Conservation (phyloP, 2,888 invertebrate genomes). For the Graphium colonna region DNA sequence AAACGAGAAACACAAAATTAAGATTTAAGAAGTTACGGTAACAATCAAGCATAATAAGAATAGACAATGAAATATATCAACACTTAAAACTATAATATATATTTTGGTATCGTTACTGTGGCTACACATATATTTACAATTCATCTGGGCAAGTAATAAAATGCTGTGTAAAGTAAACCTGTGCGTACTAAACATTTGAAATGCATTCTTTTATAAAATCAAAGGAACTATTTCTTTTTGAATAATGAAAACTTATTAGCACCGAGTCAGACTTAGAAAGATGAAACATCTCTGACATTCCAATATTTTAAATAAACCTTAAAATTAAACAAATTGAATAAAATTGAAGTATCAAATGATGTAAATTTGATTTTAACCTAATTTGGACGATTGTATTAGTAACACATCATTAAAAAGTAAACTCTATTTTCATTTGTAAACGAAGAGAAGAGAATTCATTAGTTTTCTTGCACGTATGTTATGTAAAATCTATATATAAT, state of each 20-base stretch:
- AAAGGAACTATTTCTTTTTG: constrained; percentile 10
- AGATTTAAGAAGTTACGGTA: background rate
- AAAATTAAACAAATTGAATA: constrained; percentile 1
- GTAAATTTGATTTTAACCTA: background rate
- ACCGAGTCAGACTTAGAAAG: constrained; percentile 12
- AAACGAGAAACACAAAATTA: too few relatives aligned
- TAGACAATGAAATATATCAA: background rate
- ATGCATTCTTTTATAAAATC: background rate
- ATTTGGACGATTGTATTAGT: constrained; percentile 1
- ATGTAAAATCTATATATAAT: background rate
- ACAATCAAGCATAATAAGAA: background rate
- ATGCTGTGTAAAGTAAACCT: background rate
- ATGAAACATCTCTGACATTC: background rate
- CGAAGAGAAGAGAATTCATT: background rate
- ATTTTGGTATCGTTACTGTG: background rate
- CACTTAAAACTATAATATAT: background rate
- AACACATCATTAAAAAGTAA: background rate
- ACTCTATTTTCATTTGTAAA: background rate
- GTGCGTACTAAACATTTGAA: background rate
- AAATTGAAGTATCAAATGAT: background rate
- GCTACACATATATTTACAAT: background rate
- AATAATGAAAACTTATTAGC: constrained; percentile 6
- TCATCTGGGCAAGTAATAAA: constrained; percentile 1
- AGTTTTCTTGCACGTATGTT: background rate
- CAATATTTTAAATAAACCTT: background rate